These are phyloP conservation scores for Holcopasites calliopsidis DNA, from an alignment of 1,140 invertebrate genomes.

Conservation along the genomic window DNA sequence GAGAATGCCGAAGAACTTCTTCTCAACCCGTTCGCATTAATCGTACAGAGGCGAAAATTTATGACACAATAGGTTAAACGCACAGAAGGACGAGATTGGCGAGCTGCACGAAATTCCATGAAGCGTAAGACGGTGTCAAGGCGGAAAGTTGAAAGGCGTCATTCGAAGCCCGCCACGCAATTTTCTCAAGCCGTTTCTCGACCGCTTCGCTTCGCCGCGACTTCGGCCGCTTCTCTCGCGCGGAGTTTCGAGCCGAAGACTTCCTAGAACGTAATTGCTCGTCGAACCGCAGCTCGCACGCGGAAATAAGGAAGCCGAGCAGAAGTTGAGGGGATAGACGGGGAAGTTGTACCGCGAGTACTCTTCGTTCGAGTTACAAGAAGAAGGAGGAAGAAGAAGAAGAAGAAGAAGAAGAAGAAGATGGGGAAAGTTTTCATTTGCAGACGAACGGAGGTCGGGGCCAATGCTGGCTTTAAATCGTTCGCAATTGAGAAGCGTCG, in stretches of 20 bases:
- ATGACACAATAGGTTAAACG: background rate
- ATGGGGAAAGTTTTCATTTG: conserved; percentile 67
- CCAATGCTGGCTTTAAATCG: conserved; percentile 60
- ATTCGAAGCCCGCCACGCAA: conserved; percentile 22
- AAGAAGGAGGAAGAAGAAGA: conserved; percentile 46
- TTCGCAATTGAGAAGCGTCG: conserved; percentile 59
- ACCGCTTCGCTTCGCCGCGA: background rate
- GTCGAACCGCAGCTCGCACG: conserved; percentile 59
- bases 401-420: conserved; percentile 29
- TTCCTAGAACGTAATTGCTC: conserved; percentile 46
- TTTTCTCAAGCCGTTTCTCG: conserved; percentile 10
- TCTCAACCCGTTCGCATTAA: background rate
- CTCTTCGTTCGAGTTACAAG: conserved; percentile 42
- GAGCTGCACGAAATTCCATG: too few relatives aligned
- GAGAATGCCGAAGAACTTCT: background rate
- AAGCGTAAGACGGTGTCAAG: conserved; percentile 12
- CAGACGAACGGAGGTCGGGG: conserved; percentile 53
- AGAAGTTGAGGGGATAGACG: conserved; percentile 36
- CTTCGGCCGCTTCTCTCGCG: conserved; percentile 7
- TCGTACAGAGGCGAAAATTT: background rate
- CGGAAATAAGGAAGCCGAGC: conserved; percentile 61
- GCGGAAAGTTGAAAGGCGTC: conserved; percentile 23
- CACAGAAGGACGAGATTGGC: background rate
- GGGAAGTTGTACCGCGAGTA: conserved; percentile 42
- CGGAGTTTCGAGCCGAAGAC: conserved; percentile 20